These are phyloP conservation scores for Siderastrea radians DNA, from an alignment of 92 coral and sea anemone species.

Conservation along the genomic window DNA sequence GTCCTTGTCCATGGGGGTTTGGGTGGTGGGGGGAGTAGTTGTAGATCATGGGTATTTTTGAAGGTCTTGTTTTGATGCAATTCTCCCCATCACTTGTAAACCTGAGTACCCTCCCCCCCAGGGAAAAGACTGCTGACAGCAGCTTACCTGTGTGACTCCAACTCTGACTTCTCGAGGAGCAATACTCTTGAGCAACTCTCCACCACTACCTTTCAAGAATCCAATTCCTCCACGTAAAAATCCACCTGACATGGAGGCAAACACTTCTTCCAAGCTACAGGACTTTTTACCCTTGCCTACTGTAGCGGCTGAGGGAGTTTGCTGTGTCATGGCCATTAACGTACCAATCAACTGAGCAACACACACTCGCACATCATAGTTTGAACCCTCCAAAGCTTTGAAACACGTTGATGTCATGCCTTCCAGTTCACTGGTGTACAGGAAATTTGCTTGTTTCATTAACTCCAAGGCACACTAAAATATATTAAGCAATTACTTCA, in stretches of 20 bases:
- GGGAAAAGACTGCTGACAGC: no score
- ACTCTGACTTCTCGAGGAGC: slow-evolving; percentile 97
- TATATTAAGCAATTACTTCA: not conserved
- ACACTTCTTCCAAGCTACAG: slow-evolving; percentile 86
- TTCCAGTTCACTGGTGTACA: slow-evolving; percentile 92
- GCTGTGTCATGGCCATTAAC: slow-evolving; percentile 93
- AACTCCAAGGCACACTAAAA: slow-evolving; percentile 92
- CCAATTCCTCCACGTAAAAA: slow-evolving; percentile 98
- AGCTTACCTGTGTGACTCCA: slow-evolving; percentile 96
- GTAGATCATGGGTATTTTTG: no score
- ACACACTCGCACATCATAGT: slow-evolving; percentile 97
- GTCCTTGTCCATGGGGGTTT: no score
- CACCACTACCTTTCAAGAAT: slow-evolving; percentile 94
- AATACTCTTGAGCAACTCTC: slow-evolving; percentile 90
- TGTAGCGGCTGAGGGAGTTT: slow-evolving; percentile 60
- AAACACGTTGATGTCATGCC: slow-evolving; percentile 89
- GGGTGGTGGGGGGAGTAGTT: no score
- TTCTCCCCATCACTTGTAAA: no score
- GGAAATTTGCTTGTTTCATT: slow-evolving; percentile 92
- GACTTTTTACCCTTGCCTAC: slow-evolving; percentile 78
- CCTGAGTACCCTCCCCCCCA: no score
- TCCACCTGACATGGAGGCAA: slow-evolving; percentile 94
- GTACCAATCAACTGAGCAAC: slow-evolving; percentile 92
- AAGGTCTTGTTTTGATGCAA: no score
- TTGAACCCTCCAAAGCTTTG: slow-evolving; percentile 93